Evolutionary conservation across 2,888 invertebrate species (phyloP), one percentile per base, ranked within the genome.

Genomic region (Euzophera pinguis): DNA sequence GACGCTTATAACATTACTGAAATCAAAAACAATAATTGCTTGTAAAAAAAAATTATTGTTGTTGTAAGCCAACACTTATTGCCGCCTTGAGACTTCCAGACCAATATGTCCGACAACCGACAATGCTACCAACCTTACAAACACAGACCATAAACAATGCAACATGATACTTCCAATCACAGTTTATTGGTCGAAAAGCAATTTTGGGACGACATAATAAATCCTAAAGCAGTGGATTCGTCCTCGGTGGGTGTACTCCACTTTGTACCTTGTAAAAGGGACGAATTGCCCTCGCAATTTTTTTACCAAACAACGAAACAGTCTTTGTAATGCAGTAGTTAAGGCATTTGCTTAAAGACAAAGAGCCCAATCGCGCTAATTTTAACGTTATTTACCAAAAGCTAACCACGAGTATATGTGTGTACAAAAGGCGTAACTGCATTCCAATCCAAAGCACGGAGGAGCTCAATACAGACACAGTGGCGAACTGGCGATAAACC

Each of bases 161-260:
- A 85, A 86, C 77, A 43, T 67, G 77, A 86, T 65, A 76, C 81
- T 78, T 72, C 78, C 85, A 84, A 84, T 86, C 84, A 76, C 67
- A 67, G 70, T 85, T 86, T 85, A 86, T 81, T 69, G 81, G 69
- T 64, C 70, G 62, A 62, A 64, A 77, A 76, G 78, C 84, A 75
- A 81, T 87, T 82, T 78, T 78, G 76, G 68, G 54, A 67, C 73
- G 72, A 72, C 73, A 73, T 78, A 78, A 83, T 87, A 87, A 87
- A 87, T 87, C 77, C 73, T 84, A 83, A 79, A 84, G 62, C 78
- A 77, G 79, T 81, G 75, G 80, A 80, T 82, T 74, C 73, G 69
- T 76, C 71, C 71, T 64, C 65, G 54, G 47, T 47, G 8, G 64
- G 62, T 64, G 42, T 53, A 39, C 51, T 64, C 62, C 65, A 12